Evolutionary conservation across 2,888 invertebrate genomes (phyloP).

Genomic region (Heteromurus nitidus): DNA sequence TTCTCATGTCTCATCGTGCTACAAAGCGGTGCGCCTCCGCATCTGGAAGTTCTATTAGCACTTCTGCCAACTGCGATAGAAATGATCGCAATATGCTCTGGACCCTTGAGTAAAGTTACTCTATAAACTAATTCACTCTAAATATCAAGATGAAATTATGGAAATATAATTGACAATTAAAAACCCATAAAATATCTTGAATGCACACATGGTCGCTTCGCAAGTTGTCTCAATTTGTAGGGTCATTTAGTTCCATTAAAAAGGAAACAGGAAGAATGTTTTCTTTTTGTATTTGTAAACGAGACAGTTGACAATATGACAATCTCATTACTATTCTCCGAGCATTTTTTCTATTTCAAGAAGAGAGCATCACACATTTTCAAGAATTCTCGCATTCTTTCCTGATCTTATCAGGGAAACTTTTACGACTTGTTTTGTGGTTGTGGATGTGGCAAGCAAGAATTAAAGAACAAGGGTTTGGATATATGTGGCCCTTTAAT

Average conservation of each 20-base stretch:
- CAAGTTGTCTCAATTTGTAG: constrained; percentile 14
- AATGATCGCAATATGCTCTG: constrained; percentile 41
- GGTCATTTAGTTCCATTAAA: background rate
- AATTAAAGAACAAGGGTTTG: constrained; percentile 10
- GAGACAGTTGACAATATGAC: constrained; percentile 16
- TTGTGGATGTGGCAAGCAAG: constrained; percentile 9
- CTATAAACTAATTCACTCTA: background rate
- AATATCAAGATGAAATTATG: background rate
- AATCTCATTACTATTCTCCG: background rate
- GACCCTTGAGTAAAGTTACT: too few species aligned
- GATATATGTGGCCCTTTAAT: background rate
- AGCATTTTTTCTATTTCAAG: background rate
- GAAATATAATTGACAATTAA: background rate
- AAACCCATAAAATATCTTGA: background rate
- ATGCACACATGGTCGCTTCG: background rate
- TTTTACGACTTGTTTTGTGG: constrained; percentile 25
- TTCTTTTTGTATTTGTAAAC: background rate
- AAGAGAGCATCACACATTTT: background rate
- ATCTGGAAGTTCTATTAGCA: constrained; percentile 5
- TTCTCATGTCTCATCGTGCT: constrained; percentile 1
- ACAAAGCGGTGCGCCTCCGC: constrained; percentile 42
- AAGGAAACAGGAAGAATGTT: background rate
- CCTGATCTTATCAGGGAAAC: constrained; percentile 30
- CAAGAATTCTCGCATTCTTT: constrained; percentile 20
- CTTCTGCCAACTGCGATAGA: constrained; percentile 21